Percentiles rank a stretch among this genome's conserved stretches.
These are phyloP conservation scores for Macrochelys suwanniensis DNA, from an alignment of 2,797 vertebrate genomes.

Conservation along the genomic window DNA sequence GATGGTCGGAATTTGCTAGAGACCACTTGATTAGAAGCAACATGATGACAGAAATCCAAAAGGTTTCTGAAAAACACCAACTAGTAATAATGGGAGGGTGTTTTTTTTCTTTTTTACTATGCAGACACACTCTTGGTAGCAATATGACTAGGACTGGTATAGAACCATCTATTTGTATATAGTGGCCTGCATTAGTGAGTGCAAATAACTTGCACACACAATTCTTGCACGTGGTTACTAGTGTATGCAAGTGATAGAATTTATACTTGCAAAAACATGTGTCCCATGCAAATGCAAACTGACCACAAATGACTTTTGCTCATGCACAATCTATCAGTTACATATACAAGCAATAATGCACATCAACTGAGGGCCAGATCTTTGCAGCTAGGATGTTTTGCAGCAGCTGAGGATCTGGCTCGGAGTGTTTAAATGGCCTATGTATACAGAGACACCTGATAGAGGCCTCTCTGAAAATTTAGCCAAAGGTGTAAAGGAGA, in stretches of 20 bases:
- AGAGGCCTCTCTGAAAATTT: background rate
- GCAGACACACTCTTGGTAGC: fast-evolving
- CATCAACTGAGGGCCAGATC: background rate
- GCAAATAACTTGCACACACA: fast-evolving
- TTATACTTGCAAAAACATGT: background rate
- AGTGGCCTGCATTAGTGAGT: background rate
- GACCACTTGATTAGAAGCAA: constrained; percentile 34
- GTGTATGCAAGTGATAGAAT: background rate
- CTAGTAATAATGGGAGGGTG: background rate
- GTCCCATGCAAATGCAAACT: background rate
- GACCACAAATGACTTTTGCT: background rate
- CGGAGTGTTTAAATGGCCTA: background rate
- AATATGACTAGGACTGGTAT: background rate
- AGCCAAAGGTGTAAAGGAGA: background rate
- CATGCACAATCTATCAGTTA: background rate
- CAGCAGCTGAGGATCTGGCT: background rate
- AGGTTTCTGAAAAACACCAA: constrained; percentile 44
- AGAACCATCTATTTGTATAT: background rate
- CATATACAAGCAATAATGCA: background rate
- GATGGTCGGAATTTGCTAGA: constrained; percentile 63
- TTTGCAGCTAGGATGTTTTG: background rate
- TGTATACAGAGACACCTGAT: background rate
- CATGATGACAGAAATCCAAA: constrained; percentile 61
- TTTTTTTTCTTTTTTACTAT: background rate
- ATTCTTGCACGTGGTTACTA: fast-evolving